Percentiles rank a stretch among this genome's conserved stretches.
These are phyloP conservation scores for Pammene aurita DNA, from an alignment of 2,888 invertebrate species.

Conservation along the genomic window DNA sequence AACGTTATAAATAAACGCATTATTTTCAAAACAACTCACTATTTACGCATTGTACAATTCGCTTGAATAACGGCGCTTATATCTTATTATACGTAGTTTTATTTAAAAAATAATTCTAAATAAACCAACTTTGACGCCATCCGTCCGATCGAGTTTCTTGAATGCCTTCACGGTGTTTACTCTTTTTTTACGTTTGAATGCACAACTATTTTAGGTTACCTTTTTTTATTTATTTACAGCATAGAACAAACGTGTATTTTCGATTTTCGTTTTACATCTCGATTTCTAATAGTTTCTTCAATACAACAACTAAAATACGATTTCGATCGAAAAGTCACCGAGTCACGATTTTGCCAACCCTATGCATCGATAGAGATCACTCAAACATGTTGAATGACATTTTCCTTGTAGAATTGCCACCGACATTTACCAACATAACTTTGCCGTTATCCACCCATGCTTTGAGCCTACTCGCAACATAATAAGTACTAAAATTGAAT, in stretches of 20 bases:
- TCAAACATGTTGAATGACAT: slow-evolving; percentile 68
- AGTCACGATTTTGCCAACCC: slow-evolving; percentile 50
- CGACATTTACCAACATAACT: slow-evolving; percentile 34
- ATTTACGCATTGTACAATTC: slow-evolving; percentile 30
- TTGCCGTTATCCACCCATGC: not conserved
- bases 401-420: slow-evolving; percentile 51
- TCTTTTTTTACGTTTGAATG: too few species aligned
- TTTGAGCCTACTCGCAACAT: slow-evolving; percentile 1
- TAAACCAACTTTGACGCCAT: not conserved
- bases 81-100: not conserved
- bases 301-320: not conserved
- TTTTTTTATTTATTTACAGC: too few species aligned
- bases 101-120: not conserved
- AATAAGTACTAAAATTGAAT: slow-evolving; percentile 13
- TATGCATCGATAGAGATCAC: slow-evolving; percentile 66
- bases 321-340: slow-evolving; percentile 5
- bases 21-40: slow-evolving; percentile 36
- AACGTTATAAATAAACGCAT: slow-evolving; percentile 32
- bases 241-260: too few species aligned
- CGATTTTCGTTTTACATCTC: not conserved
- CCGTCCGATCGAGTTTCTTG: not conserved
- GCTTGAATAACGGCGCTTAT: slow-evolving; percentile 21
- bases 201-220: too few species aligned
- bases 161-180: not conserved
- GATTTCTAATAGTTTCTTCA: not conserved